Evolutionary conservation across 2,113 vertebrate species (phyloP), one percentile per base, ranked within the genome.

Genomic region (Delphinapterus leucas): DNA sequence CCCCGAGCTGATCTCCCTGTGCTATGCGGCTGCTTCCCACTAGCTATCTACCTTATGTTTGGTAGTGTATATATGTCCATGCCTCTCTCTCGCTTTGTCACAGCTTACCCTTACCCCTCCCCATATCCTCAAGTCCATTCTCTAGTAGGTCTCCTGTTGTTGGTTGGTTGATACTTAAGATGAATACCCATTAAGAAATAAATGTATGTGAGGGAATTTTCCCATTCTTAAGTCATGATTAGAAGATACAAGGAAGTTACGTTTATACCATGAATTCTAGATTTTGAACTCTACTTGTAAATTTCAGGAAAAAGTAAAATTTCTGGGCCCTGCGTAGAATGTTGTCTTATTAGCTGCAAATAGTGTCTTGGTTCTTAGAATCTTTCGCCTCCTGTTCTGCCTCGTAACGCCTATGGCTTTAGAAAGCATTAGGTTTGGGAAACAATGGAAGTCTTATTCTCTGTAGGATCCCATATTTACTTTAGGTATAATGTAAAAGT

Each of bases 281-380:
- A 79, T 84, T 65, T 88, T 87, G 55, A 96, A 76, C 17, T 92
- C 47, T 18, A 41, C 65, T 49, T 95, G 44, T n/a, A 67, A 38
- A 80, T 89, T 55, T 95, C 26, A 77, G 49, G 79, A 74, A 76
- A 28, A 95, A 82, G 68, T 84, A 49, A 79, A 89, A 65, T 93
- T 89, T 12, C 38, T 74, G 68, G 68, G 77, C 33, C 36, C 20
- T 55, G 18, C 1, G 1, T 21, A 38, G 25, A 95, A n/a, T 31
- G 38, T 81, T 74, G 28, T 85, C 55, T 90, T 88, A 10, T 79
- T 93, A 33, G 36, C 41, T 67, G 13, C 65, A 77, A 61, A 58
- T 21, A 68, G n/a, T 7, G 21, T 86, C 8, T 58, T 49, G 53
- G 6, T n/a, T 86, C 31, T 74, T 95, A 33, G 4, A 71, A 14